Conservation (phyloP, 2,113 vertebrate genomes). For the Aegotheles bennettii region DNA sequence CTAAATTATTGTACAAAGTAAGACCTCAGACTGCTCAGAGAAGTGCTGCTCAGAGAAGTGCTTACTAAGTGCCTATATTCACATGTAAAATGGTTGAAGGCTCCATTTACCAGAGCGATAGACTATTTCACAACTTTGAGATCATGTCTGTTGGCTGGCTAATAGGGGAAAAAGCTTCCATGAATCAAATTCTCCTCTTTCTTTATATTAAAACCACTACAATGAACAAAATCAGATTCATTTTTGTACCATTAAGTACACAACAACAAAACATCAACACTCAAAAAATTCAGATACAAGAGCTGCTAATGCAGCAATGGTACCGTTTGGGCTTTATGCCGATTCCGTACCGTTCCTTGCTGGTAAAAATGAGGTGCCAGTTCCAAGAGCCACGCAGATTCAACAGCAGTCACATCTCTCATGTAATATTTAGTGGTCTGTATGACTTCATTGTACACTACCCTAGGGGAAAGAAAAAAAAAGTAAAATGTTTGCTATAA, state of each 20-base stretch:
- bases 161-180: neutral
- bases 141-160: neutral
- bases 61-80: neutral
- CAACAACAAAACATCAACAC: neutral
- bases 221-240: neutral
- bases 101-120: neutral
- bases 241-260: neutral
- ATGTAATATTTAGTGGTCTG: slow-evolving; percentile 95
- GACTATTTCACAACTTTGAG: neutral
- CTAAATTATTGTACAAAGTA: neutral
- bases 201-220: neutral
- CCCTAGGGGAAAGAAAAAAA: slow-evolving; percentile 73
- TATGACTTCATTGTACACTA: slow-evolving; percentile 95
- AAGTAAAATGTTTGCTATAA: neutral
- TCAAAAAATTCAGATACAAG: neutral
- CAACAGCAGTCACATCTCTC: slow-evolving; percentile 94
- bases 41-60: neutral
- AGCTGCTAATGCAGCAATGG: slow-evolving; percentile 33
- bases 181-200: neutral
- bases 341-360: slow-evolving; percentile 88
- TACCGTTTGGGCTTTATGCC: slow-evolving; percentile 48
- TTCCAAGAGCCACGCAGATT: slow-evolving; percentile 94
- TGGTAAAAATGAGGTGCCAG: slow-evolving; percentile 98
- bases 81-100: neutral
- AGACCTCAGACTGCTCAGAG: neutral